These are phyloP conservation scores for Ormyrus nitidulus DNA, from an alignment of 2,888 invertebrate species.

Conservation along the genomic window DNA sequence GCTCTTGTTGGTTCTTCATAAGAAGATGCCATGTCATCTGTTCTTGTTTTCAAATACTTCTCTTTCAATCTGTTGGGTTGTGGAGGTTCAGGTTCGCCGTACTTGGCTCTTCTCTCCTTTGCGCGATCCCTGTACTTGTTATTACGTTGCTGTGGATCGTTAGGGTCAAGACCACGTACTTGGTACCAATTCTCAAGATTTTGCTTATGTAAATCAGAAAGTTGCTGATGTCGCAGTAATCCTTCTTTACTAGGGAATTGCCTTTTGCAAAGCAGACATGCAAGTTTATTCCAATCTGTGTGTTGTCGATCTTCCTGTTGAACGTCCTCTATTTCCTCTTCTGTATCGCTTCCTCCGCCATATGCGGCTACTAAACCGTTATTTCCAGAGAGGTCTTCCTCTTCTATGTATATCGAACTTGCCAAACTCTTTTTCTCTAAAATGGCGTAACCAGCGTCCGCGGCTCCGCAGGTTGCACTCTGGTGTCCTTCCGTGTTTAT, in stretches of 20 bases:
- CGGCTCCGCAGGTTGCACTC: slow-evolving; percentile 83
- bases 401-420: slow-evolving; percentile 67
- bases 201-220: slow-evolving; percentile 96
- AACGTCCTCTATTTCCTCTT: slow-evolving; percentile 83
- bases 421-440: slow-evolving; percentile 83
- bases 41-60: slow-evolving; percentile 81
- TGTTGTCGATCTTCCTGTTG: slow-evolving; percentile 76
- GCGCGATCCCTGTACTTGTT: slow-evolving; percentile 93
- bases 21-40: slow-evolving; percentile 73
- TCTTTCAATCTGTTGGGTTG: slow-evolving; percentile 85
- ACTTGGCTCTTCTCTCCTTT: slow-evolving; percentile 95
- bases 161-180: slow-evolving; percentile 75
- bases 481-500: slow-evolving; percentile 69
- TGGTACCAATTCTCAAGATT: slow-evolving; percentile 81
- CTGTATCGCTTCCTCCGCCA: slow-evolving; percentile 84
- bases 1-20: slow-evolving; percentile 80
- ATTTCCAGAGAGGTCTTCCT: slow-evolving; percentile 69
- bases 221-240: slow-evolving; percentile 91
- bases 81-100: slow-evolving; percentile 90
- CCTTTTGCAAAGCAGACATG: slow-evolving; percentile 95
- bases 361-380: slow-evolving; percentile 85
- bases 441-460: slow-evolving; percentile 95
- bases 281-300: slow-evolving; percentile 91
- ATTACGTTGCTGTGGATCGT: slow-evolving; percentile 75
- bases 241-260: slow-evolving; percentile 94